Evolutionary conservation across 2,888 invertebrate species (phyloP).

Genomic region (Ornithoptera alexandrae): DNA sequence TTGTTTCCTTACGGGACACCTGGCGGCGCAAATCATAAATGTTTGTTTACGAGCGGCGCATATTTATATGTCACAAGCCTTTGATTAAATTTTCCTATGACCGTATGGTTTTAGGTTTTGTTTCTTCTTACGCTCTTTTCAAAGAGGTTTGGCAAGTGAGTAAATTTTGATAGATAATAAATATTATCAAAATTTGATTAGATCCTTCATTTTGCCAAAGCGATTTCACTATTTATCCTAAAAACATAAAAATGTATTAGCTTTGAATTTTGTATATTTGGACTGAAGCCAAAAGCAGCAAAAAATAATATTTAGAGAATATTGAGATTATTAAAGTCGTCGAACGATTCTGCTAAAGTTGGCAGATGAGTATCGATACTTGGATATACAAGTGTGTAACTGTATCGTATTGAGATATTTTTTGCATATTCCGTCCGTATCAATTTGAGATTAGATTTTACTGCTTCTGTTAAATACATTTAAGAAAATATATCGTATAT

Average conservation of each 20-base stretch:
- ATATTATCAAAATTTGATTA: background rate
- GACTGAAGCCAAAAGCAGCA: constrained; percentile 14
- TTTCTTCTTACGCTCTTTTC: background rate
- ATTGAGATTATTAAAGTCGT: constrained; percentile 26
- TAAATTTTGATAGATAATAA: background rate
- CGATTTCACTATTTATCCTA: background rate
- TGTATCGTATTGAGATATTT: constrained; percentile 13
- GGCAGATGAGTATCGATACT: constrained; percentile 24
- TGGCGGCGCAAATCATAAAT: background rate
- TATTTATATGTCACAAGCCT: background rate
- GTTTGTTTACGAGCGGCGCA: background rate
- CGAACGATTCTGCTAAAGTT: constrained; percentile 28
- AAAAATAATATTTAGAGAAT: constrained; percentile 23
- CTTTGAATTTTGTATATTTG: constrained; percentile 14
- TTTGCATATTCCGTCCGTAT: constrained; percentile 2
- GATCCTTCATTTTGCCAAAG: background rate
- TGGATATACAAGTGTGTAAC: constrained; percentile 9
- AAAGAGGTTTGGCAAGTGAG: background rate
- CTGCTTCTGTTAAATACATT: background rate
- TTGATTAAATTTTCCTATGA: background rate
- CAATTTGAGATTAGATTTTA: constrained; percentile 1
- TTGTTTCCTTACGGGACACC: background rate
- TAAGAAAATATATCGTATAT: background rate
- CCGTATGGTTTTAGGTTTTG: background rate
- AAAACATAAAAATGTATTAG: background rate